A percentile compares a stretch with the other conserved stretches of the same genome.
Conservation (phyloP, 2,888 invertebrate species). For the Epsilonema sp. region DNA sequence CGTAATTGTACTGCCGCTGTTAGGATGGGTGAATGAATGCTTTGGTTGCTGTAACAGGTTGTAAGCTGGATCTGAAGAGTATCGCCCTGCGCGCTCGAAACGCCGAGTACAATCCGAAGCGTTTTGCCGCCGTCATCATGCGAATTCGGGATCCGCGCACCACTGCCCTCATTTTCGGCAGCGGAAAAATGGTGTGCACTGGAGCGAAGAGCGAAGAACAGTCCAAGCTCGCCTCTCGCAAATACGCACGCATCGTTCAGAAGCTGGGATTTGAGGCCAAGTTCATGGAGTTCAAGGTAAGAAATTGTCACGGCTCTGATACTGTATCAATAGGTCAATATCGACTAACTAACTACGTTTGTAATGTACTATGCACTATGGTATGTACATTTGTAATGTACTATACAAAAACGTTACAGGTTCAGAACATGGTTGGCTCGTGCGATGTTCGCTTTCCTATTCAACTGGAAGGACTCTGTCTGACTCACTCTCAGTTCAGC, state of each 20-base stretch:
- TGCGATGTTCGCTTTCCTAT: slow-evolving; percentile 70
- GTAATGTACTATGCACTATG: background rate
- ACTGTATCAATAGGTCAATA: too few relatives aligned
- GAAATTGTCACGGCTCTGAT: too few relatives aligned
- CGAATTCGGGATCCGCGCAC: slow-evolving; percentile 57
- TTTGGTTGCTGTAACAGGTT: slow-evolving; percentile 37
- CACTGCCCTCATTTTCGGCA: slow-evolving; percentile 59
- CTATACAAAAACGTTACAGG: slow-evolving; percentile 56
- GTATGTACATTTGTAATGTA: background rate
- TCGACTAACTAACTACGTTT: too few relatives aligned
- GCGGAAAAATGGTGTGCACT: slow-evolving; percentile 69
- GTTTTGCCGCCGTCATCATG: slow-evolving; percentile 98
- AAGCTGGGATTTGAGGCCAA: slow-evolving; percentile 50
- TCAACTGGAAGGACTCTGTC: slow-evolving; percentile 52
- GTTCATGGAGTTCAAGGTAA: slow-evolving; percentile 27
- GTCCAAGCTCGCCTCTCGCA: slow-evolving; percentile 53
- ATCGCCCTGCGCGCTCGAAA: slow-evolving; percentile 93
- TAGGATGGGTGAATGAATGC: too few relatives aligned
- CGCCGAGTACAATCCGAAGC: slow-evolving; percentile 96
- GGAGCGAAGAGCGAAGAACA: slow-evolving; percentile 64
- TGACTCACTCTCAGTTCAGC: slow-evolving; percentile 60
- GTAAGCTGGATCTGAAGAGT: slow-evolving; percentile 81
- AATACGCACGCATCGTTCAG: slow-evolving; percentile 60
- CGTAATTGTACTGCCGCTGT: too few relatives aligned
- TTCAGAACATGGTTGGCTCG: slow-evolving; percentile 67